A percentile compares a stretch with the other conserved stretches of the same genome.
phyloP scores from a whole-genome alignment of 2,888 invertebrate species.

The Eumacrocentrus americanus region DNA sequence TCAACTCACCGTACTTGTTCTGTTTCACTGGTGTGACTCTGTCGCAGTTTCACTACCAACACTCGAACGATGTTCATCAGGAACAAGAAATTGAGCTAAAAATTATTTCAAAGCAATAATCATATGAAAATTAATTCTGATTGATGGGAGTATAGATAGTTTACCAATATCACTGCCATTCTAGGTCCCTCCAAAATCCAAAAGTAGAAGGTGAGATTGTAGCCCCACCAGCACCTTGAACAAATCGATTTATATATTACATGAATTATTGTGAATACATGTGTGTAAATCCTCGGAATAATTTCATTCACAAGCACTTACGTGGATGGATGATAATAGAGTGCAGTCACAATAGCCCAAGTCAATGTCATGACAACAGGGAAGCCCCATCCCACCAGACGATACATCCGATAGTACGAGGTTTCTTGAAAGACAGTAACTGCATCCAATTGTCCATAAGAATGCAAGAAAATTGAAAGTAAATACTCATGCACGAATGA shows the following conservation, averaged over 20 bases:
- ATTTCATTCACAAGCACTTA: slow-evolving; percentile 41
- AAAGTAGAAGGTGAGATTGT: slow-evolving; percentile 79
- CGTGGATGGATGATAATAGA: slow-evolving; percentile 63
- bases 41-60: slow-evolving; percentile 75
- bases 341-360: slow-evolving; percentile 72
- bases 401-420: slow-evolving; percentile 68
- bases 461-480: not conserved
- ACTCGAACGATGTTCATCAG: slow-evolving; percentile 81
- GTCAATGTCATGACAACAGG: slow-evolving; percentile 72
- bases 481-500: too few species aligned
- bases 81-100: slow-evolving; percentile 78
- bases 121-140: too few species aligned
- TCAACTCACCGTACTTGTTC: slow-evolving; percentile 73
- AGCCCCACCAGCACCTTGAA: slow-evolving; percentile 81
- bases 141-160: too few species aligned
- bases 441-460: slow-evolving; percentile 20
- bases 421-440: slow-evolving; percentile 74
- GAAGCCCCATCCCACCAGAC: slow-evolving; percentile 75
- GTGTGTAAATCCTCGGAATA: not conserved
- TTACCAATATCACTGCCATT: slow-evolving; percentile 78
- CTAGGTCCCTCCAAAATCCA: slow-evolving; percentile 93
- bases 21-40: slow-evolving; percentile 75
- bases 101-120: too few species aligned
- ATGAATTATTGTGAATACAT: not conserved
- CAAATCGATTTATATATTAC: not conserved